These are phyloP conservation scores for Okamejei kenojei DNA, from an alignment of 2,797 vertebrate genomes.

Conservation along the genomic window DNA sequence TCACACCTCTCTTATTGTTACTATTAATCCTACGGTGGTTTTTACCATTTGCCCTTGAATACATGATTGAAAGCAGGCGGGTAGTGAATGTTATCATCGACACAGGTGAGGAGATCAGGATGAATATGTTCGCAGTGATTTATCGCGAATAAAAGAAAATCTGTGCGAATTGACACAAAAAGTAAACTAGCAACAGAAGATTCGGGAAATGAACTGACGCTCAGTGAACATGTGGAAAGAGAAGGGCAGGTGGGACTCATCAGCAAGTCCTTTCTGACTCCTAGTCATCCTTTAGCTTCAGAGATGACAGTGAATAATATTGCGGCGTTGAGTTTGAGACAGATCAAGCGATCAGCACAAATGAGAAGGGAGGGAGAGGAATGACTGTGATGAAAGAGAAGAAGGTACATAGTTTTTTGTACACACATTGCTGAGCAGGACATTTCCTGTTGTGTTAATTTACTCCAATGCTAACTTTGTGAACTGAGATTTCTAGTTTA, in stretches of 20 bases:
- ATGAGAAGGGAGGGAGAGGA: neutral
- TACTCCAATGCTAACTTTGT: neutral
- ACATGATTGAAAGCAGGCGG: neutral
- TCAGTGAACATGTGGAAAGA: neutral
- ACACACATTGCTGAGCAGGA: neutral
- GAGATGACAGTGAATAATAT: neutral
- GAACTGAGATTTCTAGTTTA: neutral
- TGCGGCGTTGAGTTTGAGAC: neutral
- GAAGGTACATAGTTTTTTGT: neutral
- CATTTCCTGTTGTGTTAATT: neutral
- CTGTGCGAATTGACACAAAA: neutral
- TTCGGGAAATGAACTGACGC: neutral
- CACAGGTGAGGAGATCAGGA: neutral
- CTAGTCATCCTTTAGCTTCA: neutral
- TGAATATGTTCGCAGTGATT: neutral
- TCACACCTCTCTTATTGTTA: neutral
- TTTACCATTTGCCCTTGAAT: neutral
- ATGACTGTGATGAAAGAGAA: neutral
- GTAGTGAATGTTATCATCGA: neutral
- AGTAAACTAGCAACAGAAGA: neutral
- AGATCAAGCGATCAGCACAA: neutral
- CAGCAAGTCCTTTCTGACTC: neutral
- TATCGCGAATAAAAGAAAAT: neutral
- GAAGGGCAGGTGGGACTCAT: neutral
- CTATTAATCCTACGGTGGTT: constrained; percentile 18